Conservation (phyloP, 2,797 vertebrate species). For the Cheirogaleus major region DNA sequence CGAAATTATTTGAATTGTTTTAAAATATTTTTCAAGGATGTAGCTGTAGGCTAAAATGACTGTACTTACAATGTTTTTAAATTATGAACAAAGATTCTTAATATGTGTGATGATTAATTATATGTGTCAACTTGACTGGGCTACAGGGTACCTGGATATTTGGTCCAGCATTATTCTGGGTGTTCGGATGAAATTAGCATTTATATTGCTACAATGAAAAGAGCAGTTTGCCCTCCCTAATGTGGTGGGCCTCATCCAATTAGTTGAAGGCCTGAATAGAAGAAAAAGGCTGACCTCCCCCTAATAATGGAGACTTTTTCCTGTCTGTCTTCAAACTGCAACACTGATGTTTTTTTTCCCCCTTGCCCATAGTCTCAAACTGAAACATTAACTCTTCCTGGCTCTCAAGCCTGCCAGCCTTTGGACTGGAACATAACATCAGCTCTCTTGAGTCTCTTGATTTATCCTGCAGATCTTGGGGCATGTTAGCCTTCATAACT, state of each 20-base stretch:
- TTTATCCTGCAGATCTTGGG: background rate
- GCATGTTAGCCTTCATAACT: background rate
- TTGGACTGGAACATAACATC: background rate
- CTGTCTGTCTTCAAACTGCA: background rate
- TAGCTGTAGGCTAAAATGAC: background rate
- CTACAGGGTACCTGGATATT: background rate
- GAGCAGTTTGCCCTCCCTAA: background rate
- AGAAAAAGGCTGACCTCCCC: background rate
- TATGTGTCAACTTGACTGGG: background rate
- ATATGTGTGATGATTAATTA: background rate
- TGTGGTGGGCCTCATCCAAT: background rate
- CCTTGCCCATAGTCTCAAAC: background rate
- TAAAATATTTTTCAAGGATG: background rate
- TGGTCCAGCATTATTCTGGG: background rate
- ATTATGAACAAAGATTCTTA: background rate
- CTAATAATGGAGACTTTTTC: background rate
- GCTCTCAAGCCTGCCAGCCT: background rate
- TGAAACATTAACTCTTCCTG: background rate
- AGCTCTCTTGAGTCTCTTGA: background rate
- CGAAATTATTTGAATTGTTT: slow-evolving; percentile 27
- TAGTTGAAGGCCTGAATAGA: background rate
- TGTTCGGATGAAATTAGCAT: background rate
- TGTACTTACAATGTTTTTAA: background rate
- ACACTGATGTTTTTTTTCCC: background rate
- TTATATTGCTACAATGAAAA: background rate